These are phyloP conservation scores for Dasypogon diadema DNA, from an alignment of 2,888 invertebrate genomes.

Conservation along the genomic window DNA sequence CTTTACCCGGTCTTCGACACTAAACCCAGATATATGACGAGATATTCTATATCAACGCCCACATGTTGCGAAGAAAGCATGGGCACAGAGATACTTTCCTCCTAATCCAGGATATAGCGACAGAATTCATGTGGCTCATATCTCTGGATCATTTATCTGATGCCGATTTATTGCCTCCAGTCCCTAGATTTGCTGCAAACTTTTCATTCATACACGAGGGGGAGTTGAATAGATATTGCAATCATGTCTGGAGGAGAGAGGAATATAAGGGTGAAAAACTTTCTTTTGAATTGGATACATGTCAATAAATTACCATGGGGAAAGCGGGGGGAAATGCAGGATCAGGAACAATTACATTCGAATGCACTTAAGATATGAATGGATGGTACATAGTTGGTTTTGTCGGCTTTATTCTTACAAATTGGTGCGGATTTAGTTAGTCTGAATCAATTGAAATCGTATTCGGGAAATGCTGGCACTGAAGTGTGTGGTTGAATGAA, in stretches of 20 bases:
- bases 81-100: background rate
- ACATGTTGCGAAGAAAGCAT: slow-evolving; percentile 36
- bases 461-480: background rate
- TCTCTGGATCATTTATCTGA: slow-evolving; percentile 51
- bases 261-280: slow-evolving; percentile 12
- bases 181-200: slow-evolving; percentile 33
- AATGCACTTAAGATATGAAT: slow-evolving; percentile 36
- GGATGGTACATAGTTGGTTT: background rate
- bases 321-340: background rate
- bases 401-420: background rate
- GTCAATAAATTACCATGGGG: slow-evolving; percentile 16
- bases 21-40: background rate
- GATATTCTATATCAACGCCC: background rate
- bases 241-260: slow-evolving; percentile 5
- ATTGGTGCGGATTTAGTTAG: slow-evolving; percentile 11
- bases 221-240: slow-evolving; percentile 11
- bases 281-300: slow-evolving; percentile 36
- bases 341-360: slow-evolving; percentile 29
- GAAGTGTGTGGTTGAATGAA: no score
- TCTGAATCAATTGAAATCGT: background rate
- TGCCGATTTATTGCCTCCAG: slow-evolving; percentile 47
- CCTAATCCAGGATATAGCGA: slow-evolving; percentile 29
- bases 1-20: background rate
- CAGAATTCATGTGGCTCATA: slow-evolving; percentile 43
- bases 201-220: slow-evolving; percentile 33